These are phyloP conservation scores for Lanius collurio DNA, from an alignment of 2,113 vertebrate species.

Conservation along the genomic window DNA sequence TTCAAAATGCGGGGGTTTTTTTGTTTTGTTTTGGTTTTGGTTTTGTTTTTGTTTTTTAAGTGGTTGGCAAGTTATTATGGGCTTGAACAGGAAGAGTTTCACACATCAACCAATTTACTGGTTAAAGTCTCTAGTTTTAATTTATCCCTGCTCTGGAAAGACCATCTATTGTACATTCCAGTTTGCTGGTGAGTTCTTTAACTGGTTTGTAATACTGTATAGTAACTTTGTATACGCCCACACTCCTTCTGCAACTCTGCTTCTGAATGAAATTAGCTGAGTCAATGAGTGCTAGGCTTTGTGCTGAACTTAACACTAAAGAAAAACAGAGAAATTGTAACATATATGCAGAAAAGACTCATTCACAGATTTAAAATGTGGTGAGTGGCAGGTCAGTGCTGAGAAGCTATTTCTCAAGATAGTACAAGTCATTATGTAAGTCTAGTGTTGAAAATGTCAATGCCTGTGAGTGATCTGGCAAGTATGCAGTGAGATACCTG, in stretches of 20 bases:
- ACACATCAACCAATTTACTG: neutral
- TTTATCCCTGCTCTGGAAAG: neutral
- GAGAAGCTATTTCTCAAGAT: neutral
- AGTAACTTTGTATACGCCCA: neutral
- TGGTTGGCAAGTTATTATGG: neutral
- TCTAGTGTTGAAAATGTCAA: slow-evolving; percentile 26
- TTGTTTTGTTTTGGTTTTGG: neutral
- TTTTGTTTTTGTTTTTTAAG: neutral
- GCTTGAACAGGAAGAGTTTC: neutral
- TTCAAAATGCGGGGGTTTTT: neutral
- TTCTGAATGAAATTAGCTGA: slow-evolving; percentile 18
- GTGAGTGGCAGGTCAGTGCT: neutral
- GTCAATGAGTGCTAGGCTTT: neutral
- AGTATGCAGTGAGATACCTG: neutral
- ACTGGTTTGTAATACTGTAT: neutral
- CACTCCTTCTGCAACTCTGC: neutral
- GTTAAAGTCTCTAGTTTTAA: neutral
- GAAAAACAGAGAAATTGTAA: neutral
- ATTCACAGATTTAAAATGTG: neutral
- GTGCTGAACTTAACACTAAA: neutral
- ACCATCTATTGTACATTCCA: neutral
- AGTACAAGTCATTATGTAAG: neutral
- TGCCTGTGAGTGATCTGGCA: neutral
- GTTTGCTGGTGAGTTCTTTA: neutral
- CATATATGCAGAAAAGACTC: neutral